phyloP scores from a whole-genome alignment of 2,888 invertebrate species.

The Erebia palarica region DNA sequence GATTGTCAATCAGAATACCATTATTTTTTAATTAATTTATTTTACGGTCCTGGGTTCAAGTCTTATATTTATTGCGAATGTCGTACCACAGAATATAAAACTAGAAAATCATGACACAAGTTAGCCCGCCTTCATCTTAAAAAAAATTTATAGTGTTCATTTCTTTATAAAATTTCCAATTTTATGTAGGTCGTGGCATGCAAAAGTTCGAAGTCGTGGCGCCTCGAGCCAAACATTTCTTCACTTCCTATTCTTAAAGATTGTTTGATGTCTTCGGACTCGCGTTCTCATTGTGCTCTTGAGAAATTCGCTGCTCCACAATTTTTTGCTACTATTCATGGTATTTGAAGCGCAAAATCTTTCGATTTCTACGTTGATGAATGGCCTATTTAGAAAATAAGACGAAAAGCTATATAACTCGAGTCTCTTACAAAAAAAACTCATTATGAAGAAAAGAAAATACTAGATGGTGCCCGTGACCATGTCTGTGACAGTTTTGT shows the following conservation, averaged over 20 bases:
- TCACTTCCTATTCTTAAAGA: slow-evolving; percentile 13
- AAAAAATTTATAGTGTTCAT: not conserved
- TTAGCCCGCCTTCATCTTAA: too few species aligned
- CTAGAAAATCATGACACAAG: too few species aligned
- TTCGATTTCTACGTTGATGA: slow-evolving; percentile 3
- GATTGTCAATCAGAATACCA: too few species aligned
- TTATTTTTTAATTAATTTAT: too few species aligned
- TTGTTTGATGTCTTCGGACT: slow-evolving; percentile 17
- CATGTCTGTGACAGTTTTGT: too few species aligned
- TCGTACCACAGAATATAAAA: too few species aligned
- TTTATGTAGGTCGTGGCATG: slow-evolving; percentile 9
- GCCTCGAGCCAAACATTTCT: slow-evolving; percentile 9
- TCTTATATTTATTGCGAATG: too few species aligned
- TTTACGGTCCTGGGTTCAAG: too few species aligned
- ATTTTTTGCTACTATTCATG: slow-evolving; percentile 12
- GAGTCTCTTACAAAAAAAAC: not conserved
- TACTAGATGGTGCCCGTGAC: too few species aligned
- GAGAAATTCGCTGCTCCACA: slow-evolving; percentile 5
- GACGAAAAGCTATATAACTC: not conserved
- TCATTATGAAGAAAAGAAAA: too few species aligned
- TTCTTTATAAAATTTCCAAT: not conserved
- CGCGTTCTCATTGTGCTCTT: slow-evolving; percentile 3
- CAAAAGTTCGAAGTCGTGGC: not conserved
- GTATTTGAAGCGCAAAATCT: slow-evolving; percentile 15
- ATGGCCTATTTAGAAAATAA: slow-evolving; percentile 14